A percentile compares a stretch with the other conserved stretches of the same genome.
Conservation (phyloP, 1,140 invertebrate genomes). For the Dendrolimus punctatus region DNA sequence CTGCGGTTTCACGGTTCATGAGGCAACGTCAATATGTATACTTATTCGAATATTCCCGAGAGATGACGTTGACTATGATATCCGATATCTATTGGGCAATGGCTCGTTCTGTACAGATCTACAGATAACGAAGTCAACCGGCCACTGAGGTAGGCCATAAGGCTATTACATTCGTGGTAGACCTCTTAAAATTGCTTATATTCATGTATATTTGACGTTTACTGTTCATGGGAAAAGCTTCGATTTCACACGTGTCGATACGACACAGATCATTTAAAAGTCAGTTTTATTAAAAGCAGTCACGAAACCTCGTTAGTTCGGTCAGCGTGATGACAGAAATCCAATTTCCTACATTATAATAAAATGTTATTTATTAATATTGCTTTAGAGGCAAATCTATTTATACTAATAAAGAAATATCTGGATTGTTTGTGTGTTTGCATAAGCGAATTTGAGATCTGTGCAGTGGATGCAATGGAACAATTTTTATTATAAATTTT, state of each 20-base stretch:
- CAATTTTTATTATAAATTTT: too few relatives aligned
- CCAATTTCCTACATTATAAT: slow-evolving; percentile 3
- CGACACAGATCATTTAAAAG: slow-evolving; percentile 14
- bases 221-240: slow-evolving; percentile 42
- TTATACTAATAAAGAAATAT: slow-evolving; percentile 8
- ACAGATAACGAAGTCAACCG: slow-evolving; percentile 34
- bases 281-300: slow-evolving; percentile 20
- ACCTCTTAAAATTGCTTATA: slow-evolving; percentile 34
- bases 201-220: slow-evolving; percentile 39
- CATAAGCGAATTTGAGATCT: too few relatives aligned
- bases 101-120: slow-evolving; percentile 26
- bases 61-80: slow-evolving; percentile 15
- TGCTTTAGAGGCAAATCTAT: neutral
- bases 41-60: slow-evolving; percentile 21
- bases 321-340: slow-evolving; percentile 7
- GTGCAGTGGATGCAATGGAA: too few relatives aligned
- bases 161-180: slow-evolving; percentile 42
- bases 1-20: slow-evolving; percentile 41
- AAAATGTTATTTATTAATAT: slow-evolving; percentile 4
- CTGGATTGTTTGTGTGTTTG: slow-evolving; percentile 8
- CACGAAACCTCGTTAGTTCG: slow-evolving; percentile 21
- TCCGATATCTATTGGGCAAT: slow-evolving; percentile 34
- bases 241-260: slow-evolving; percentile 27
- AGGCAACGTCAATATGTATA: slow-evolving; percentile 28
- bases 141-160: slow-evolving; percentile 50